phyloP scores from a whole-genome alignment of 2,113 vertebrate species.

The Scortum barcoo region DNA sequence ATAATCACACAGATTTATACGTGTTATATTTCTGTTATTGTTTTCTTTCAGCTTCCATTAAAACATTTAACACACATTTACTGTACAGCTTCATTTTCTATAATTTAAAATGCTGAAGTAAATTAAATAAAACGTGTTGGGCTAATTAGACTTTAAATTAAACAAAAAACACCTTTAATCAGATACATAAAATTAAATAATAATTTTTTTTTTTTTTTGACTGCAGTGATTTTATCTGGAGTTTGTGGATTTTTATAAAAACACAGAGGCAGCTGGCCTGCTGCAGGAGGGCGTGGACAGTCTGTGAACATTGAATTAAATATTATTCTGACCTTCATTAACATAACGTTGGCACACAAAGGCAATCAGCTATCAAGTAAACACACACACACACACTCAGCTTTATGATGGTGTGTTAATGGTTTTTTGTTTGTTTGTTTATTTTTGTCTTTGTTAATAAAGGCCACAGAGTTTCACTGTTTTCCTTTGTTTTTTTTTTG shows the following conservation, averaged over 20 bases:
- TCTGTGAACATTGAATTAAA: conserved; percentile 31
- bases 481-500: neutral
- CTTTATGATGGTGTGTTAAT: neutral
- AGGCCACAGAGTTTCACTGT: neutral
- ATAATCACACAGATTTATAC: neutral
- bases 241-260: neutral
- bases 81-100: neutral
- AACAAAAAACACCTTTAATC: no score
- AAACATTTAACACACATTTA: neutral
- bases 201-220: no score
- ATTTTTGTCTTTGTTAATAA: neutral
- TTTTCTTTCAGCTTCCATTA: neutral
- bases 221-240: neutral
- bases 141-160: neutral
- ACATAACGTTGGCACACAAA: conserved; percentile 47
- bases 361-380: conserved; percentile 25
- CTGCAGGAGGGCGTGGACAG: conserved; percentile 51
- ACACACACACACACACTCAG: conserved; percentile 3
- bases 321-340: conserved; percentile 45
- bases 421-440: neutral
- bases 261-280: conserved; percentile 25
- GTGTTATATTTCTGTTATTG: neutral
- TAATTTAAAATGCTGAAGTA: neutral
- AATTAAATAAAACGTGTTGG: neutral
- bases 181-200: no score